phyloP scores from a whole-genome alignment of 2,113 vertebrate species.

The Notothenia rossii region DNA sequence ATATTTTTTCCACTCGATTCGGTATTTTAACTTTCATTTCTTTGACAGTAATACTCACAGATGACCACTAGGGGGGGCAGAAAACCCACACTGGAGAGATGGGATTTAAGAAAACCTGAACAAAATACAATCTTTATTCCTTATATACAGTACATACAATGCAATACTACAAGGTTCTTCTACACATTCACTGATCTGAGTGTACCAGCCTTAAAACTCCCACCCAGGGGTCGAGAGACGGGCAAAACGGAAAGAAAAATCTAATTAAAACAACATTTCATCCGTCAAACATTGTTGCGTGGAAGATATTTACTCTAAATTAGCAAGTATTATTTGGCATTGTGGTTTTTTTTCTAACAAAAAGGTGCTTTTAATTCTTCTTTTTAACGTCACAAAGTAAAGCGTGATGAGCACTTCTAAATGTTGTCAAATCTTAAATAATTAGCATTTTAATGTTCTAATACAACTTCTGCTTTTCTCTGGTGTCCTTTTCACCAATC shows the following conservation, averaged over 20 bases:
- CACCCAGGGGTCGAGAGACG: slow-evolving; percentile 35
- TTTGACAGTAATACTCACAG: fast-evolving
- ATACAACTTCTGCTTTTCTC: neutral
- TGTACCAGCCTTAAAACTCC: slow-evolving; percentile 72
- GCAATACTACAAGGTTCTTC: slow-evolving; percentile 88
- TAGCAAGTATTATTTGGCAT: slow-evolving; percentile 70
- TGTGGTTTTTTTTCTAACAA: slow-evolving; percentile 33
- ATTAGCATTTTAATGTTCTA: neutral
- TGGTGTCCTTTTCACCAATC: too few species aligned
- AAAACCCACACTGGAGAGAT: slow-evolving; percentile 3
- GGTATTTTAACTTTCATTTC: neutral
- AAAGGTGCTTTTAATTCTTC: slow-evolving; percentile 65
- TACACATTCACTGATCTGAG: slow-evolving; percentile 83
- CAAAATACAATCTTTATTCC: slow-evolving; percentile 99
- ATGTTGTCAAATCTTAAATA: neutral
- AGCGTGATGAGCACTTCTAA: slow-evolving; percentile 31
- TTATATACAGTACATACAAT: slow-evolving; percentile 99
- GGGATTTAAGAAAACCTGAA: slow-evolving; percentile 90
- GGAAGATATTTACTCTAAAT: slow-evolving; percentile 33
- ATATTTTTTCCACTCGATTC: slow-evolving; percentile 14
- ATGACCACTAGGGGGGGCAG: neutral
- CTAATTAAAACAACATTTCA: slow-evolving; percentile 23
- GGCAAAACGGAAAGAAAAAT: slow-evolving; percentile 21
- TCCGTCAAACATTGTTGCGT: slow-evolving; percentile 30
- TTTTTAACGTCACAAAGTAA: slow-evolving; percentile 36